Evolutionary conservation across 1,140 invertebrate species (phyloP), one percentile per base, ranked within the genome.

Genomic region (Triops longicaudatus): DNA sequence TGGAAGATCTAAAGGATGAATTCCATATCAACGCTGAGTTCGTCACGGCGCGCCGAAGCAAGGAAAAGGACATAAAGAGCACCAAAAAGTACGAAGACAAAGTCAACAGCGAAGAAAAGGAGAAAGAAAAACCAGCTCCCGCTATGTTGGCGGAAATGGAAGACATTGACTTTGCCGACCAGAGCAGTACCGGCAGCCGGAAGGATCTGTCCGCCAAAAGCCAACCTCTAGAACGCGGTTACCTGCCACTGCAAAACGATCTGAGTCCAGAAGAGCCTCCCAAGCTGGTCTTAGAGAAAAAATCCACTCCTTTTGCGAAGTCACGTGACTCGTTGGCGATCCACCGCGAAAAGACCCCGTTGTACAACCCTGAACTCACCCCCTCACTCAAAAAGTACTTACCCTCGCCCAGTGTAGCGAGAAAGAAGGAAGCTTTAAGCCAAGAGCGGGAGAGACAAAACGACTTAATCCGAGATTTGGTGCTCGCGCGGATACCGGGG

Each of bases 131-230:
- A 27, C 79, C n/a, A 43, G 79, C 37, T 79, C 79, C 17, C 77
- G 72, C 28, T 71, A 0, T 83, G 11, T 50, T 79, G 17, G 78
- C 82, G 7, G 82, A 87, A 79, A 81, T 87, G 11, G 86, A 87
- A 74, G 84, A 83, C 79, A 90, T 93, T 74, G 91, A 91, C 81
- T 93, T 89, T 78, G 91, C 92, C 90, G 91, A 93, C 80, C 78
- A 80, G 11, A 80, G 80, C 44, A 81, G 80, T 17, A 63, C 79
- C 17, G 81, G 80, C 71, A 81, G 81, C 63, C 80, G 80, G 11
- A 80, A 83, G 72, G 80, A 82, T 72, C 14, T 63, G 50, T 17
- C 50, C 17, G 17, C 71, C 28, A 63, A 41, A 26, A 76, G 76
- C 27, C 63, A 75, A 22, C 50, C 50, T 17, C 17, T 63, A 63